Conservation (phyloP, 2,113 vertebrate genomes). For the Myrmecobius fasciatus region DNA sequence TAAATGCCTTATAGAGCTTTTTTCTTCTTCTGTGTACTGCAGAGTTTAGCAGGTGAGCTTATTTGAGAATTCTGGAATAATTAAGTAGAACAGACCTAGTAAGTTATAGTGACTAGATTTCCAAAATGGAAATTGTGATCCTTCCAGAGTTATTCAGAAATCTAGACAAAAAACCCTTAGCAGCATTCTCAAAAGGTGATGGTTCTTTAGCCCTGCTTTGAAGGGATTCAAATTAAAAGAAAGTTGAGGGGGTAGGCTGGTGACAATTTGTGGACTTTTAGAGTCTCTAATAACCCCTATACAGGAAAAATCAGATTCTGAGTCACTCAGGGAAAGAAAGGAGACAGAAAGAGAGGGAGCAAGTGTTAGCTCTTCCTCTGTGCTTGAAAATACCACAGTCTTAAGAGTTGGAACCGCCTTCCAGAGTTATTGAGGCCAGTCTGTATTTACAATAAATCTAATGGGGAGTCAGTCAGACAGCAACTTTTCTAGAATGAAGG, state of each 20-base stretch:
- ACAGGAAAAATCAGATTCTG: not conserved
- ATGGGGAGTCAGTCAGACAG: not conserved
- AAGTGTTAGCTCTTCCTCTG: not conserved
- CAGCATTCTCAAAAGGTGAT: not conserved
- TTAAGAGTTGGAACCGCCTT: not conserved
- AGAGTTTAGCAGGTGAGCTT: slow-evolving; percentile 40
- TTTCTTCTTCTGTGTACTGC: not conserved
- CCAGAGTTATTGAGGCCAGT: not conserved
- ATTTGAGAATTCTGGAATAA: slow-evolving; percentile 55
- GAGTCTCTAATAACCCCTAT: not conserved
- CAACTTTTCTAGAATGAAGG: not conserved
- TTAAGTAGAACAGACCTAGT: slow-evolving; percentile 46
- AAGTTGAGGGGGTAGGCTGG: not conserved
- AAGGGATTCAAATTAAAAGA: not conserved
- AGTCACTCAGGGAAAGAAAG: not conserved
- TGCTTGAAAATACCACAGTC: not conserved
- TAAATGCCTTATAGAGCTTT: slow-evolving; percentile 52
- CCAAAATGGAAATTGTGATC: slow-evolving; percentile 1
- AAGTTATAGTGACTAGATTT: slow-evolving; percentile 49
- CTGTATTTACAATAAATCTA: not conserved
- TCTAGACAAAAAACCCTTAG: not conserved
- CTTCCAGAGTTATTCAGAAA: slow-evolving; percentile 16
- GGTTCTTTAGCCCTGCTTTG: not conserved
- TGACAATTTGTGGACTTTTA: not conserved
- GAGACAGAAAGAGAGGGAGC: not conserved